Percentiles rank a stretch among this genome's conserved stretches.
Evolutionary conservation across 2,888 invertebrate species (phyloP).

Genomic region (Coronaproctus castanopsis): DNA sequence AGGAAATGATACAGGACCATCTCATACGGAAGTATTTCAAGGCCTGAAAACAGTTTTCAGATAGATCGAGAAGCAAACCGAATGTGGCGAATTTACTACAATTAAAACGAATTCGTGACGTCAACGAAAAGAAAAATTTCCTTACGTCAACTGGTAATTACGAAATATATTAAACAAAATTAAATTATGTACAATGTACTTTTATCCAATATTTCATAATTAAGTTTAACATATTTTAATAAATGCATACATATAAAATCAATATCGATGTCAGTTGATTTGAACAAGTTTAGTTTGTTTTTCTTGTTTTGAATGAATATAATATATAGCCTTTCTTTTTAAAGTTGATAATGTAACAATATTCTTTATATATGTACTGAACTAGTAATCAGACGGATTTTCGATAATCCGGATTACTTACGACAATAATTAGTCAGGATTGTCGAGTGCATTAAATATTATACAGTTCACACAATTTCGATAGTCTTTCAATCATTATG

Average conservation of each 20-base stretch:
- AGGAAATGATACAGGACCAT: background rate
- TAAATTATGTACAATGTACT: background rate
- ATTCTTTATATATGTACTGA: background rate
- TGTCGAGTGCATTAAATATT: no score
- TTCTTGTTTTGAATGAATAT: no score
- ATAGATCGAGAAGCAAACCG: background rate
- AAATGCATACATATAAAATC: background rate
- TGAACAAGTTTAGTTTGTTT: no score
- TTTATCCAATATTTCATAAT: background rate
- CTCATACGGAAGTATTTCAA: background rate
- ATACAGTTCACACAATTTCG: no score
- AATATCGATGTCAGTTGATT: no score
- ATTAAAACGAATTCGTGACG: background rate
- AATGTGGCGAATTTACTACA: background rate
- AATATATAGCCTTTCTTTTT: background rate
- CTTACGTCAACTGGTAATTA: background rate
- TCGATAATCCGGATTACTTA: background rate
- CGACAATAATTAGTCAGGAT: background rate
- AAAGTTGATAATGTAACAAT: background rate
- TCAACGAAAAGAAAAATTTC: background rate
- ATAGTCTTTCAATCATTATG: no score
- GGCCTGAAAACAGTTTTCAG: background rate
- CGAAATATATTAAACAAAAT: background rate
- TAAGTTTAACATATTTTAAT: background rate
- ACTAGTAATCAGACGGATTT: no score